phyloP scores from a whole-genome alignment of 2,113 vertebrate species.

The Heterocephalus glaber region DNA sequence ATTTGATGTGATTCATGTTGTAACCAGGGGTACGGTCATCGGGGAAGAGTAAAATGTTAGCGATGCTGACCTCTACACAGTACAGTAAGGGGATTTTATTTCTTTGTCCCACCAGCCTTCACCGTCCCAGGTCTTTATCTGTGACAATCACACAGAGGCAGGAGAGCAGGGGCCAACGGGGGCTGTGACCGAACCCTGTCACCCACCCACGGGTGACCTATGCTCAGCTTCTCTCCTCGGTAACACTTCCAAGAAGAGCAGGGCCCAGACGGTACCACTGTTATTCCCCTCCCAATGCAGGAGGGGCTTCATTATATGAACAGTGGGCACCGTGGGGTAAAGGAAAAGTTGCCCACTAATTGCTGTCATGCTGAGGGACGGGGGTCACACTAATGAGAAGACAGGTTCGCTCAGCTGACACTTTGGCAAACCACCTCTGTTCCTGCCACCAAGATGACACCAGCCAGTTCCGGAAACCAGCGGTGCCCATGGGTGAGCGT shows the following conservation, averaged over 20 bases:
- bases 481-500: no score
- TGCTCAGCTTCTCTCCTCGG: no score
- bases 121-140: not conserved
- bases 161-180: not conserved
- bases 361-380: not conserved
- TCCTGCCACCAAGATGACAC: not conserved
- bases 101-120: not conserved
- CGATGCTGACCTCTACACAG: not conserved
- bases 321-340: not conserved
- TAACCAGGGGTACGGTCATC: not conserved
- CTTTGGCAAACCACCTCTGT: not conserved
- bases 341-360: slow-evolving; percentile 48
- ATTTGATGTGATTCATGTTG: not conserved
- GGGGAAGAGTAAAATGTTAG: not conserved
- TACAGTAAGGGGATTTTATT: not conserved
- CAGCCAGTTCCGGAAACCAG: not conserved
- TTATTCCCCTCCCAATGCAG: not conserved
- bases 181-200: not conserved
- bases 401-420: slow-evolving; percentile 10
- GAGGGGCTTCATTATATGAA: not conserved
- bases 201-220: not conserved
- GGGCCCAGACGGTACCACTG: not conserved
- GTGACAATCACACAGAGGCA: accelerated
- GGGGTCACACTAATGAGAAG: slow-evolving; percentile 45
- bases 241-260: not conserved